These are phyloP conservation scores for Hydractinia symbiolongicarpus DNA, from an alignment of 30 jellyfish, hydroid and myxozoan species.

Conservation along the genomic window DNA sequence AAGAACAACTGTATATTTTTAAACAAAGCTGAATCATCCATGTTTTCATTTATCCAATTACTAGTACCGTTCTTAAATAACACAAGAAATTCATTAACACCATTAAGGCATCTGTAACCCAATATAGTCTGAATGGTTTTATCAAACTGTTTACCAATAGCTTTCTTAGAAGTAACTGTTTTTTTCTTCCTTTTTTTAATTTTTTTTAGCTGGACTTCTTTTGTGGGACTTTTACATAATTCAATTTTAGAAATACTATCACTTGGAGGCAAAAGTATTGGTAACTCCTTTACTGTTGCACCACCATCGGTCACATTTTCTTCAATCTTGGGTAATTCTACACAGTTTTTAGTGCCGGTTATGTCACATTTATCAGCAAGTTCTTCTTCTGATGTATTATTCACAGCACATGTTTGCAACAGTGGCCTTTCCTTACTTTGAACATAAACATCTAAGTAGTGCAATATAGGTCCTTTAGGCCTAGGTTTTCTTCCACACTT, in stretches of 20 bases:
- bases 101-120: constrained; percentile 17
- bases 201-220: too few species aligned
- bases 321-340: too few species aligned
- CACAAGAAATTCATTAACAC: constrained; percentile 48
- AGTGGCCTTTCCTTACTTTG: background rate
- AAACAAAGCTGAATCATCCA: constrained; percentile 2
- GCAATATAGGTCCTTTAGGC: constrained; percentile 24
- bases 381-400: background rate
- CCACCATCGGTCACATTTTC: too few species aligned
- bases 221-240: too few species aligned
- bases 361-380: too few species aligned
- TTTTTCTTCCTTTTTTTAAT: too few species aligned
- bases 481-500: constrained; percentile 32
- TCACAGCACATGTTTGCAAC: background rate
- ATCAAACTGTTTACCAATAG: background rate
- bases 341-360: too few species aligned
- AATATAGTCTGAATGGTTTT: constrained; percentile 2
- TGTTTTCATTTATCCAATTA: constrained; percentile 63
- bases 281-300: too few species aligned
- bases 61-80: constrained; percentile 88
- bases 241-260: too few species aligned
- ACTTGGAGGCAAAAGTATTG: too few species aligned
- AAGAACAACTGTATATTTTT: constrained; percentile 20
- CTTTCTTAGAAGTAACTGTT: too few species aligned
- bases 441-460: constrained; percentile 30